Conservation (phyloP, 2,888 invertebrate species). For the Drosophila fungiperda region DNA sequence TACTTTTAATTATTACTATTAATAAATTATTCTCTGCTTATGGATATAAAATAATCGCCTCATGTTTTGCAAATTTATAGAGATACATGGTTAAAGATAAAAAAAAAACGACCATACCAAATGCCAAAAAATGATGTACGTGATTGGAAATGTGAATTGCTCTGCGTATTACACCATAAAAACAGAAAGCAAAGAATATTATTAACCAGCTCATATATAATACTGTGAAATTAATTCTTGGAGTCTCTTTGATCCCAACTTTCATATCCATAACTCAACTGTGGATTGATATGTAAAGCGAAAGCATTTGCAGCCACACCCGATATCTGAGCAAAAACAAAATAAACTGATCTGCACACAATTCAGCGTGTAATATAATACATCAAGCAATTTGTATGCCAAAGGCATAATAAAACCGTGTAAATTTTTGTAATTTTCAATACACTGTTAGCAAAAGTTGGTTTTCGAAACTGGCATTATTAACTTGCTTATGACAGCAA, state of each 20-base stretch:
- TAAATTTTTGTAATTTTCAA: conserved; percentile 14
- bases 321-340: conserved; percentile 51
- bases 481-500: background rate
- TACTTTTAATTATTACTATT: background rate
- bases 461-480: background rate
- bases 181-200: conserved; percentile 25
- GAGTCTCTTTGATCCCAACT: conserved; percentile 17
- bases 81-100: conserved; percentile 22
- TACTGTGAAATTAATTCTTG: conserved; percentile 33
- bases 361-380: conserved; percentile 57
- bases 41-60: background rate
- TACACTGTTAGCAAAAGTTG: background rate
- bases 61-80: background rate
- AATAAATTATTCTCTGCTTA: background rate
- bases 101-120: conserved; percentile 14
- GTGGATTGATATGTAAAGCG: conserved; percentile 66
- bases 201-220: conserved; percentile 20
- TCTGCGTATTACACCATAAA: conserved; percentile 16
- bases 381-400: conserved; percentile 66
- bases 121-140: conserved; percentile 20
- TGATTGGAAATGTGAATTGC: conserved; percentile 26
- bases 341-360: conserved; percentile 26
- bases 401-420: conserved; percentile 44
- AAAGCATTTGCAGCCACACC: conserved; percentile 63
- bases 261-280: conserved; percentile 29